These are phyloP conservation scores for Drosophila jambulina DNA, from an alignment of 1,140 invertebrate species.

Conservation along the genomic window DNA sequence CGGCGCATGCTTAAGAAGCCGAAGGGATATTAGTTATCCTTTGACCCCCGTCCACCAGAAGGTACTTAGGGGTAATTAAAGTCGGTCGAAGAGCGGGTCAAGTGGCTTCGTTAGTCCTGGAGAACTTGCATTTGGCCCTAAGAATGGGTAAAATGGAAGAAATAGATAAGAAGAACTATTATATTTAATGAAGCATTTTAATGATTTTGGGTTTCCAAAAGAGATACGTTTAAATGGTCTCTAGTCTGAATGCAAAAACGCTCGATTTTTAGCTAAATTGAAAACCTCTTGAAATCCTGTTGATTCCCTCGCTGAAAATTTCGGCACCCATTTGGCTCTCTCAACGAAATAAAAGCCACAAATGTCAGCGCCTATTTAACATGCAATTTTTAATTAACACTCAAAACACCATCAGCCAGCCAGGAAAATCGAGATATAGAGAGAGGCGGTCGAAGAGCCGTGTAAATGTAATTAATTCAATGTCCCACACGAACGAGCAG, in stretches of 20 bases:
- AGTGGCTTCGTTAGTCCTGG: conserved; percentile 24
- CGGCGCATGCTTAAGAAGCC: conserved; percentile 24
- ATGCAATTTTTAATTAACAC: conserved; percentile 73
- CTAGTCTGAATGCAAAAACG: background rate
- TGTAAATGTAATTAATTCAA: conserved; percentile 73
- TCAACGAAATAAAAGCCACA: conserved; percentile 30
- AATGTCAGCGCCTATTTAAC: conserved; percentile 56
- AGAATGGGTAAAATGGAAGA: background rate
- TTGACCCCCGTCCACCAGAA: conserved; percentile 4
- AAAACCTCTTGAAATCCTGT: conserved; percentile 1
- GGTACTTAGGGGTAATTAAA: conserved; percentile 64
- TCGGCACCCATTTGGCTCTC: background rate
- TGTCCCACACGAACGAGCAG: conserved; percentile 28
- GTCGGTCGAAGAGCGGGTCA: conserved; percentile 6
- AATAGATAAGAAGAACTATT: conserved; percentile 7
- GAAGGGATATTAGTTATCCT: conserved; percentile 38
- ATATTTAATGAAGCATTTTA: conserved; percentile 6
- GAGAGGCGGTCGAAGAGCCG: conserved; percentile 14
- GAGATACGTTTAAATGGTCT: background rate
- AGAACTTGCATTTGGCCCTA: background rate
- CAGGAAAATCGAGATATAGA: conserved; percentile 17
- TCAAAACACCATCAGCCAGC: conserved; percentile 30
- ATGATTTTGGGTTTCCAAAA: background rate
- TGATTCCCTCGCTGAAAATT: conserved; percentile 3
- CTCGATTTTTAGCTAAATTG: background rate